Base-by-base conservation (phyloP, 2,888 invertebrate genomes). In the Tridacna crocea region DNA sequence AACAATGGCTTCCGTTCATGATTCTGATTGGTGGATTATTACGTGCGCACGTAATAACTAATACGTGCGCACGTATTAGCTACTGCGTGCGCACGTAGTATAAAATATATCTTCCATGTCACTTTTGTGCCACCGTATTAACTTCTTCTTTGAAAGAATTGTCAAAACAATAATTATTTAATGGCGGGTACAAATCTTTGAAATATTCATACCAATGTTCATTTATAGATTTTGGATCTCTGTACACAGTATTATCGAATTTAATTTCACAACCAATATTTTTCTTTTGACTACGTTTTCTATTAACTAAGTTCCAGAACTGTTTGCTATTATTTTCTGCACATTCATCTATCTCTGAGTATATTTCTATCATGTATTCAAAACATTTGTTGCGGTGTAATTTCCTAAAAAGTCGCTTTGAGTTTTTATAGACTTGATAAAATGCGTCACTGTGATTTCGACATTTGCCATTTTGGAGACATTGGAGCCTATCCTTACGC, bases 401-500 rank as follows among this genome's bases (percentile, higher is more conserved):
- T 66, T 66, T 66, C 26, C 66, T 22, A 19, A 66, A 66, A 26
- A 36, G 22, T 19, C 66, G 66, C 36, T 72, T 72, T 72, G 19
- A n/a, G 15, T 47, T 17, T 72, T 72, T 72, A 47, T 72, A 47
- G 10, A 12, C 47, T 12, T 8, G 12, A 47, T 72, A 72, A 47
- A 15, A 27, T 47, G 19, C 11, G 48, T 72, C 24, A 24, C 12
- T 24, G n/a, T 15, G 12, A 19, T 46, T 22, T 22, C 72, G 36
- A 12, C 19, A 17, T 19, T 22, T 15, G 15, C 72, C 47, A 48
- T 48, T 51, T 22, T 47, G 19, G 19, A 47, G 24, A 47, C 72
- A 72, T 10, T 11, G 0, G 19, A 19, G 47, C n/a, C 22, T 46
- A 13, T 19, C 24, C 19, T 17, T 12, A 15, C 48, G 17, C 72